Evolutionary conservation across 2,888 invertebrate genomes (phyloP).

Genomic region (Leucophora obtusa): DNA sequence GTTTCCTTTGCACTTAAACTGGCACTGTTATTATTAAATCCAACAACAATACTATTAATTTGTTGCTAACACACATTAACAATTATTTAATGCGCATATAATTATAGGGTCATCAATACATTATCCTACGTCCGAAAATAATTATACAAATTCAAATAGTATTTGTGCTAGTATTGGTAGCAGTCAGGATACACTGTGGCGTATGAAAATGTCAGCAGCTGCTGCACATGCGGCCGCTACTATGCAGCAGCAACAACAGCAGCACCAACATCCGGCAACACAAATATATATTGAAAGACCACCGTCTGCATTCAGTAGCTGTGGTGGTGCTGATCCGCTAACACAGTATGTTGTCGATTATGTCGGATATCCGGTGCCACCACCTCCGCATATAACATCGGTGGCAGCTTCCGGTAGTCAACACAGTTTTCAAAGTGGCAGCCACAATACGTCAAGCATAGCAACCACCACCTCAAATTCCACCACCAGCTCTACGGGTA

Average conservation of each 20-base stretch:
- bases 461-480: conserved; percentile 50
- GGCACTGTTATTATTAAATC: background rate
- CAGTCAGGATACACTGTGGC: conserved; percentile 74
- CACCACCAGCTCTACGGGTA: conserved; percentile 40
- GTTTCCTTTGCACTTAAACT: background rate
- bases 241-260: conserved; percentile 62
- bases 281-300: conserved; percentile 74
- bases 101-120: conserved; percentile 70
- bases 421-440: conserved; percentile 70
- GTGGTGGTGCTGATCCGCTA: conserved; percentile 63
- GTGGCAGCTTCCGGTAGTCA: conserved; percentile 72
- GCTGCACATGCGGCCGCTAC: conserved; percentile 52
- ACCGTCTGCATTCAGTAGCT: conserved; percentile 69
- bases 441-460: conserved; percentile 49
- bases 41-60: conserved; percentile 1
- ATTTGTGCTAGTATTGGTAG: conserved; percentile 66
- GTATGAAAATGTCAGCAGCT: conserved; percentile 71
- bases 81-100: conserved; percentile 30
- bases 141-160: conserved; percentile 73
- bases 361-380: conserved; percentile 71
- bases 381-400: conserved; percentile 71
- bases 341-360: conserved; percentile 72
- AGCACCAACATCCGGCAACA: conserved; percentile 62
- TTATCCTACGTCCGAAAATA: conserved; percentile 71
- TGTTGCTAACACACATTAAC: background rate